phyloP scores from a whole-genome alignment of 2,113 vertebrate genomes.

The Campylomormyrus tamandua region DNA sequence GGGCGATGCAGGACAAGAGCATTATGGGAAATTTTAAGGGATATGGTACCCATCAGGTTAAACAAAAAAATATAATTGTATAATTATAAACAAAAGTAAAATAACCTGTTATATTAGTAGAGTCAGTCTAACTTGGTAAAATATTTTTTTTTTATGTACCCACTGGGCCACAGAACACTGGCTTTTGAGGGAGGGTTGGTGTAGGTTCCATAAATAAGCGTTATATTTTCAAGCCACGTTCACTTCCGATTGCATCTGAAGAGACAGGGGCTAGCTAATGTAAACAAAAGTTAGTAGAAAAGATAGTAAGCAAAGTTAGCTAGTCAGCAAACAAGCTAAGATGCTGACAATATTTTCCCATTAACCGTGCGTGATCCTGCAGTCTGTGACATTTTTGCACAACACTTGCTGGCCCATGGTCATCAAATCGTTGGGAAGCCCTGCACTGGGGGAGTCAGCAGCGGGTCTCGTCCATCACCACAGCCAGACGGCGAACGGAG shows the following conservation, averaged over 20 bases:
- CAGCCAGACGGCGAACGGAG: neutral
- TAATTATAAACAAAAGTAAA: too few species aligned
- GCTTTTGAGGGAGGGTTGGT: neutral
- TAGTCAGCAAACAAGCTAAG: neutral
- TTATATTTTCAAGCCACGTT: neutral
- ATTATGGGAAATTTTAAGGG: too few species aligned
- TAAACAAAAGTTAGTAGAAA: neutral
- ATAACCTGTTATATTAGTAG: neutral
- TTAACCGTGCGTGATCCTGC: neutral
- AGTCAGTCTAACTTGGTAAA: neutral
- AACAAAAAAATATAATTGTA: too few species aligned
- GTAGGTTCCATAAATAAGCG: neutral
- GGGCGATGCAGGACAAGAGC: too few species aligned
- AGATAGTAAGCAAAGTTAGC: neutral
- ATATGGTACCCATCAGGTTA: too few species aligned
- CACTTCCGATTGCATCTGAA: neutral
- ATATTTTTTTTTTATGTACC: neutral
- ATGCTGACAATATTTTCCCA: neutral
- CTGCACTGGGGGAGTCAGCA: neutral
- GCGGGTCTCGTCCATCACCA: neutral
- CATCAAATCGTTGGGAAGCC: neutral
- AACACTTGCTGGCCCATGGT: neutral
- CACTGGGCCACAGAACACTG: neutral
- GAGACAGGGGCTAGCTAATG: neutral
- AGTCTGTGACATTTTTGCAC: neutral